Base-by-base conservation (phyloP, 2,888 invertebrate species). In the Cataglyphis cursor region DNA sequence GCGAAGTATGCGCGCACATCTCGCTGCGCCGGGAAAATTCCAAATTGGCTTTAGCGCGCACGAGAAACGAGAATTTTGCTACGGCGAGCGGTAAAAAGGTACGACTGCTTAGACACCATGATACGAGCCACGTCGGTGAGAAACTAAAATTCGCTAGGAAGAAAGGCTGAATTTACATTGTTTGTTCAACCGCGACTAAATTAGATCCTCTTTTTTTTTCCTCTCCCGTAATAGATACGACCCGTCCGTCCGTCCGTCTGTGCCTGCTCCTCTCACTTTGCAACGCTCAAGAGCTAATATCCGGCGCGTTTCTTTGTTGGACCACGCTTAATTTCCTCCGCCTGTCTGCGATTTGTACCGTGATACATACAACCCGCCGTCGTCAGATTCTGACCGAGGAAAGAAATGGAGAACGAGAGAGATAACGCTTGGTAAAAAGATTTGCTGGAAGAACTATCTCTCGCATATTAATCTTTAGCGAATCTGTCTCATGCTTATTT, bases 121-220 rank as follows among this genome's bases (percentile, higher is more conserved):
- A 48, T 59, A 59, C 57, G 59, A 24, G 59, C 12, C 31, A 35
- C 35, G 73, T 59, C 59, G 44, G 57, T 59, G 57, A n/a, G 44
- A 28, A 78, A 44, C 31, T 73, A 80, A 72, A 78, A 78, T 44
- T 70, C 59, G 44, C 78, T 35, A 35, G 48, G n/a, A 73, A 44
- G 74, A 44, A 80, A 44, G 31, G 12, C 78, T 80, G 73, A 78
- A 72, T 80, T 80, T 80, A 80, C 59, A 80, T 80, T 80, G 73
- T 80, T 80, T 80, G 59, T 72, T 72, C 44, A 59, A 70, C 72
- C 31, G 73, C 72, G n/a, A 72, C 73, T 73, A 44, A 80, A 80
- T 80, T 73, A 73, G 59, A 4, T 70, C 41, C 31, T 21, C 4
- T 38, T 65, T 54, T 64, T 62, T 62, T 41, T n/a, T 21, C 21